Evolutionary conservation across 2,113 vertebrate genomes (phyloP).

Genomic region (Nothocercus nigrocapillus): DNA sequence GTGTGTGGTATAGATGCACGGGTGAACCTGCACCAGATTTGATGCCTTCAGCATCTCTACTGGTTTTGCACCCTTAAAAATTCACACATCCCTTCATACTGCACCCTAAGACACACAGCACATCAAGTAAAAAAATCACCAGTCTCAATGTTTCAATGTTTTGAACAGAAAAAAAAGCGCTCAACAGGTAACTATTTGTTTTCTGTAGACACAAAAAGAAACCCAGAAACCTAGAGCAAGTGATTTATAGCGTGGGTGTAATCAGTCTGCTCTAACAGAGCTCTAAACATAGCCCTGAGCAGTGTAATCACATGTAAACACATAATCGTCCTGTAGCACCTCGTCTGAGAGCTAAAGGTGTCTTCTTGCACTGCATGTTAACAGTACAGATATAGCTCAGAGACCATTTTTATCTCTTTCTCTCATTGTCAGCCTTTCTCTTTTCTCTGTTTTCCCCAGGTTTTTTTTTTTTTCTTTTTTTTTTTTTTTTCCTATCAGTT

Average conservation of each 20-base stretch:
- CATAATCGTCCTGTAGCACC: background rate
- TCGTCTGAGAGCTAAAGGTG: background rate
- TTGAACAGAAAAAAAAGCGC: background rate
- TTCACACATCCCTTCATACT: background rate
- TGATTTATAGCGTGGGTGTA: fast-evolving
- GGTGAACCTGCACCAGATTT: background rate
- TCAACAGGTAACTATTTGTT: background rate
- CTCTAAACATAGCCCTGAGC: background rate
- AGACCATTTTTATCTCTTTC: background rate
- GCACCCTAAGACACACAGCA: background rate
- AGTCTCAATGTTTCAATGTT: background rate
- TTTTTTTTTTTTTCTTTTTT: background rate
- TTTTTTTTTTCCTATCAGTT: background rate
- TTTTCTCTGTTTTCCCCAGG: background rate
- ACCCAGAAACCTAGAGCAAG: background rate
- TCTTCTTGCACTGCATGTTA: background rate
- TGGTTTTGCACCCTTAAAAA: background rate
- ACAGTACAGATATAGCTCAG: background rate
- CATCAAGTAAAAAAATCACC: background rate
- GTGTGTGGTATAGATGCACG: fast-evolving
- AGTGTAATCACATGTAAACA: no score
- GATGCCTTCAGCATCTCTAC: background rate
- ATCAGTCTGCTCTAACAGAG: background rate
- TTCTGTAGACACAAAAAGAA: background rate
- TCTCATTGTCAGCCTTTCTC: background rate